Evolutionary conservation across 1,140 invertebrate species (phyloP), one percentile per base, ranked within the genome.

Genomic region (Drosophila setifemur): DNA sequence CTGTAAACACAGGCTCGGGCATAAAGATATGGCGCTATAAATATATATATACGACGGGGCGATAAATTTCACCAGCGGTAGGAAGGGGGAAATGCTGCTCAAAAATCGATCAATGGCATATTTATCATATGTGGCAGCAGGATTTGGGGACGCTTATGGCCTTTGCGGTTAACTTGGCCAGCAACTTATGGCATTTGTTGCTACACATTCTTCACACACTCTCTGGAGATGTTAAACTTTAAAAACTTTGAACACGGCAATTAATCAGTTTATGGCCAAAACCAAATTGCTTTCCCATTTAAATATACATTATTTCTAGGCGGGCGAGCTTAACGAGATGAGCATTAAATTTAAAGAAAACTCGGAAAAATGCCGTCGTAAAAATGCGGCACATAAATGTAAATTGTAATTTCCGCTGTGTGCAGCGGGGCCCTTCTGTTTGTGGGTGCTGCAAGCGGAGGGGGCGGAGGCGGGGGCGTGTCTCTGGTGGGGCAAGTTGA

Each of bases 71-170:
- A 26, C 64, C 53, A 72, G 47, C 66, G 58, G 48, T 43, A 31
- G 0, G 14, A 9, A 5, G 5, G 12, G 5, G 39, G 23, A 28
- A 42, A 29, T 21, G 31, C 63, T 73, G 79, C 75, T 86, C 82
- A 87, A 86, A 86, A 81, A 86, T 85, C 76, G 76, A 86, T 86
- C 81, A 86, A 86, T 86, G 82, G 78, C 81, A 86, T 86, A 86
- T 86, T 86, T 87, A 86, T 86, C 81, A 83, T 67, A 68, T 77
- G 75, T 81, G 55, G 35, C 33, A 33, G 16, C 37, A 25, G 25
- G 39, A 33, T 49, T 76, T 52, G 49, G 52, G 40, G 8, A 19
- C 26, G 19, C 43, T 49, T 8, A 26, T 49, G 16, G 16, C 52
- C 42, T 26, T n/a, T 58, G 70, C 23, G 69, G 71, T 64, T 70